A percentile compares a stretch with the other conserved stretches of the same genome.
phyloP scores from a whole-genome alignment of 2,797 vertebrate genomes.

The Echiichthys vipera region DNA sequence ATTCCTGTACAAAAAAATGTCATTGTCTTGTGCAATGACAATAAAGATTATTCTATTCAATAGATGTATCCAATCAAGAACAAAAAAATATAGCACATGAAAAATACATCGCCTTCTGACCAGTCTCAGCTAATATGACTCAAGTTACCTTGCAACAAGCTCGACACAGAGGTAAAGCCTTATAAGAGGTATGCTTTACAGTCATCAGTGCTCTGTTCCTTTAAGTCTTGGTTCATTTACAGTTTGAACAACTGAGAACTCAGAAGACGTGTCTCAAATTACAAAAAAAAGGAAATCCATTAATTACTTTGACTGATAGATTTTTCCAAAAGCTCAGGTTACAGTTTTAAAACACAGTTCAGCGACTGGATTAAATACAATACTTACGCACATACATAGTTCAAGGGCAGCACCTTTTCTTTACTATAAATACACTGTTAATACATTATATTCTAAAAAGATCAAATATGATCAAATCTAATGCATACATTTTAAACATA shows the following conservation, averaged over 20 bases:
- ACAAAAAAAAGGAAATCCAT: slow-evolving; percentile 46
- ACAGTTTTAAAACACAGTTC: slow-evolving; percentile 19
- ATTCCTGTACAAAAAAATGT: no score
- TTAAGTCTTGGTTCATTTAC: slow-evolving; percentile 48
- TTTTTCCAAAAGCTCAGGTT: slow-evolving; percentile 44
- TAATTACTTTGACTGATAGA: slow-evolving; percentile 55
- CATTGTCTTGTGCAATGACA: no score
- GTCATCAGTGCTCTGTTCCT: slow-evolving; percentile 34
- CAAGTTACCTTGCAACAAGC: slow-evolving; percentile 36
- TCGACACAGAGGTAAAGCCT: slow-evolving; percentile 32
- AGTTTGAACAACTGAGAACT: slow-evolving; percentile 40
- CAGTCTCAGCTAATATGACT: slow-evolving; percentile 29
- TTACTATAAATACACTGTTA: slow-evolving; percentile 16
- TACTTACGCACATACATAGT: slow-evolving; percentile 7
- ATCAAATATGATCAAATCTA: background rate
- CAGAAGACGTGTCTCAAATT: slow-evolving; percentile 43
- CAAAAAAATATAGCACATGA: slow-evolving; percentile 34
- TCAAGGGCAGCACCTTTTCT: slow-evolving; percentile 1
- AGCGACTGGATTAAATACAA: slow-evolving; percentile 37
- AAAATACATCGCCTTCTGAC: slow-evolving; percentile 27
- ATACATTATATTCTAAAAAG: background rate
- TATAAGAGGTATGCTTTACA: slow-evolving; percentile 26
- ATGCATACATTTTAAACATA: background rate
- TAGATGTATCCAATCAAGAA: slow-evolving; percentile 24
- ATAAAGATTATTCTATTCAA: no score